phyloP scores from a whole-genome alignment of 2,113 vertebrate genomes.

The Ophiodon elongatus region DNA sequence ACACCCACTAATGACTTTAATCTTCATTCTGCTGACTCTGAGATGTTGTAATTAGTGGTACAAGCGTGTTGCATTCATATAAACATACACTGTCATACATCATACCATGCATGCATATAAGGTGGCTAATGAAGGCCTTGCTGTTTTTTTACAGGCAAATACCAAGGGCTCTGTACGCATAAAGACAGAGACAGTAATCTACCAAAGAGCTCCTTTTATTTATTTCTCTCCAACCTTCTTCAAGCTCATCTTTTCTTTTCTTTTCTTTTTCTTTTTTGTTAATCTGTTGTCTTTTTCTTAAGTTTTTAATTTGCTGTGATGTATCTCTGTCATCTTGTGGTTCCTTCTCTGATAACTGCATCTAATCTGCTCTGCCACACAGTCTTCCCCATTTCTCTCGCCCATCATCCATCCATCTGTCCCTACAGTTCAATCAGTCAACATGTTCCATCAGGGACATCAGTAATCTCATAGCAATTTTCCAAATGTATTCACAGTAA shows the following conservation, averaged over 20 bases:
- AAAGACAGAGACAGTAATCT: conserved; percentile 10
- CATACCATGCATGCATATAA: conserved; percentile 11
- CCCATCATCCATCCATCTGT: conserved; percentile 20
- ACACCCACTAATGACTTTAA: conserved; percentile 51
- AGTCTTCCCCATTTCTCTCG: conserved; percentile 3
- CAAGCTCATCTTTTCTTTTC: not conserved
- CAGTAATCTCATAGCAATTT: conserved; percentile 24
- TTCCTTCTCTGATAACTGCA: conserved; percentile 21
- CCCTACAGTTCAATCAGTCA: conserved; percentile 24
- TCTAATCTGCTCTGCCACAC: conserved; percentile 30
- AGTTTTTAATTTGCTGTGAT: not conserved
- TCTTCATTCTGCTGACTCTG: conserved; percentile 51
- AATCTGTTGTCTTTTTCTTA: conserved; percentile 7
- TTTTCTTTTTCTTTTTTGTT: not conserved
- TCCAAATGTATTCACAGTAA: conserved; percentile 1
- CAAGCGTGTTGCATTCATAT: conserved; percentile 25
- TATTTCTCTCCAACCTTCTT: conserved; percentile 19
- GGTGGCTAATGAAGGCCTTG: conserved; percentile 32
- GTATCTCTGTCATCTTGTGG: conserved; percentile 14
- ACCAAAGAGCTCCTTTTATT: conserved; percentile 21
- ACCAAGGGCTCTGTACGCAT: not conserved
- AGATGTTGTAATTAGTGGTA: conserved; percentile 56
- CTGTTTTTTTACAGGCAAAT: conserved; percentile 2
- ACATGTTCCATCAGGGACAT: conserved; percentile 14
- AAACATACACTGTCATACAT: conserved; percentile 24